Evolutionary conservation across 2,113 vertebrate species (phyloP).

Genomic region (Climacteris rufus): DNA sequence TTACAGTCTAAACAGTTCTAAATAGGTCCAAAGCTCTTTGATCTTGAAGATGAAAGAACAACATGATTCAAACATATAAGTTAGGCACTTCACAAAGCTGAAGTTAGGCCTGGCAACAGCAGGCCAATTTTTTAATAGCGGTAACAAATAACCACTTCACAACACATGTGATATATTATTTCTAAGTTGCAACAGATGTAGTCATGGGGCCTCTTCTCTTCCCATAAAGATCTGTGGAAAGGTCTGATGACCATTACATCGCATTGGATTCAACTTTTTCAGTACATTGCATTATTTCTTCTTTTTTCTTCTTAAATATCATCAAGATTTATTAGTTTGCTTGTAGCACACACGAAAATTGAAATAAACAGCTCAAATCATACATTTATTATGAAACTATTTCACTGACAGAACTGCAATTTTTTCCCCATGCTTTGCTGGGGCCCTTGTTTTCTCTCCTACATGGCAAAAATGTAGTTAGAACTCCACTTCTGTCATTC

Average conservation of each 20-base stretch:
- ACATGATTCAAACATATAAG: background rate
- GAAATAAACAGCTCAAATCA: background rate
- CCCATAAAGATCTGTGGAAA: background rate
- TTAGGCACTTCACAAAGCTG: background rate
- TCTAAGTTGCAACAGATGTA: background rate
- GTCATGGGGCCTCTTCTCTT: background rate
- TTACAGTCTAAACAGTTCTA: background rate
- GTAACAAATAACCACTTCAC: background rate
- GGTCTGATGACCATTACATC: background rate
- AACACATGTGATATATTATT: background rate
- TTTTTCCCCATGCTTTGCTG: background rate
- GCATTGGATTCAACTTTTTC: background rate
- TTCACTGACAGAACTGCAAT: background rate
- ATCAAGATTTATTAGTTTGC: background rate
- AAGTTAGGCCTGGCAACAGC: background rate
- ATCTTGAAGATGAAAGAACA: background rate
- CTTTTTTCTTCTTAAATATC: background rate
- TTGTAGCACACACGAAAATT: background rate
- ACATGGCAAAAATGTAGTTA: background rate
- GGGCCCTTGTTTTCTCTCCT: background rate
- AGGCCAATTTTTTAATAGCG: background rate
- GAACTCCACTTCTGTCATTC: background rate
- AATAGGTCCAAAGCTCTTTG: background rate
- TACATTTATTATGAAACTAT: background rate
- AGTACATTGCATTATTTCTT: background rate